Evolutionary conservation across 2,888 invertebrate genomes (phyloP).

Genomic region (Drosophila lutescens): DNA sequence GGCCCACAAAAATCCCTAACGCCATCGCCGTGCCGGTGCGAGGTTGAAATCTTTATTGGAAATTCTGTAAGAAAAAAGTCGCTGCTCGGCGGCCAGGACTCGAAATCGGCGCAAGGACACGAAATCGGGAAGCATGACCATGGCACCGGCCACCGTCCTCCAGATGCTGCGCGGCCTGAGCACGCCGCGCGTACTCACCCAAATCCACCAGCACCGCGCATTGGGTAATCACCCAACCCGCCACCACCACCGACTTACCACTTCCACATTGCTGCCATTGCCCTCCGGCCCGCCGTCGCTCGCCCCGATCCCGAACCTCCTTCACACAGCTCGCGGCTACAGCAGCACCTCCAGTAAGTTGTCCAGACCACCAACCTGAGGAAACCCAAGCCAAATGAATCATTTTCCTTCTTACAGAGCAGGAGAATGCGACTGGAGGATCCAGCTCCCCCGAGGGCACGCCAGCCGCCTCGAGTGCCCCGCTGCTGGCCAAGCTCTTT

Average conservation of each 20-base stretch:
- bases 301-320: slow-evolving; percentile 18
- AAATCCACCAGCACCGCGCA: slow-evolving; percentile 38
- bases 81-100: slow-evolving; percentile 2
- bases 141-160: slow-evolving; percentile 51
- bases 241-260: slow-evolving; percentile 2
- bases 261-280: slow-evolving; percentile 1
- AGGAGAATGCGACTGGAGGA: not conserved
- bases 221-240: slow-evolving; percentile 52
- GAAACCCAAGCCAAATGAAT: not conserved
- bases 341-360: slow-evolving; percentile 62
- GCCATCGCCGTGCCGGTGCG: slow-evolving; percentile 18
- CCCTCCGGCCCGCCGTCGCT: not conserved
- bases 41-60: slow-evolving; percentile 26
- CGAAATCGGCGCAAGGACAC: slow-evolving; percentile 5
- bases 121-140: slow-evolving; percentile 37
- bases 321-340: slow-evolving; percentile 31
- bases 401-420: not conserved
- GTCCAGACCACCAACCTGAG: not conserved
- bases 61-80: slow-evolving; percentile 12
- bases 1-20: slow-evolving; percentile 13
- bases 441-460: not conserved
- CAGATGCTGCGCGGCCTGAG: slow-evolving; percentile 50
- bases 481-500: slow-evolving; percentile 86
- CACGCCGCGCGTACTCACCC: slow-evolving; percentile 32
- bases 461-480: slow-evolving; percentile 48